Conservation (phyloP, 2,797 vertebrate species). For the Neosilurus hyrtlii region DNA sequence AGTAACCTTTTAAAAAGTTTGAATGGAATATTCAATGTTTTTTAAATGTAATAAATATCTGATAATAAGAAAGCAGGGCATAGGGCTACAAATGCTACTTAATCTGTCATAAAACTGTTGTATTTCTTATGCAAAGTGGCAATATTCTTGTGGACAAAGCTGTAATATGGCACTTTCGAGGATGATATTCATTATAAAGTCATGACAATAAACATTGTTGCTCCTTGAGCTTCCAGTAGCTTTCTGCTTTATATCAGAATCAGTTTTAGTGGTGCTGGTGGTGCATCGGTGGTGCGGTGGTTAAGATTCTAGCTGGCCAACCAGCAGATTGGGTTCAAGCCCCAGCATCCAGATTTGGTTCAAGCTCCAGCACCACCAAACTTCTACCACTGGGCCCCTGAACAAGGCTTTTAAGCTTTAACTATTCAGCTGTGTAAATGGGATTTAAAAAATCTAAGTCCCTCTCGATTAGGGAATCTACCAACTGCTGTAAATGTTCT, state of each 20-base stretch:
- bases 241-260: neutral
- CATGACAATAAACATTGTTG: neutral
- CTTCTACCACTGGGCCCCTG: too few relatives aligned
- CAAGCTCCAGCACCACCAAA: too few relatives aligned
- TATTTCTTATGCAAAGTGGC: neutral
- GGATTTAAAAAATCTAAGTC: too few relatives aligned
- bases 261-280: too few relatives aligned
- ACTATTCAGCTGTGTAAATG: too few relatives aligned
- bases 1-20: neutral
- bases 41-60: neutral
- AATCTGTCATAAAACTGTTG: neutral
- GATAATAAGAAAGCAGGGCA: neutral
- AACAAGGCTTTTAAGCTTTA: too few relatives aligned
- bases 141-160: neutral
- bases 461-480: too few relatives aligned
- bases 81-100: neutral
- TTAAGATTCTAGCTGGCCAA: too few relatives aligned
- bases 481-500: too few relatives aligned
- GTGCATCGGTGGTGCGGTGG: too few relatives aligned
- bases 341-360: too few relatives aligned
- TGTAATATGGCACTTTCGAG: neutral
- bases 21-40: neutral
- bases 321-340: too few relatives aligned
- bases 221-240: neutral
- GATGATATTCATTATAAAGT: neutral